phyloP scores from a whole-genome alignment of 2,113 vertebrate genomes.

The Macrotus californicus region DNA sequence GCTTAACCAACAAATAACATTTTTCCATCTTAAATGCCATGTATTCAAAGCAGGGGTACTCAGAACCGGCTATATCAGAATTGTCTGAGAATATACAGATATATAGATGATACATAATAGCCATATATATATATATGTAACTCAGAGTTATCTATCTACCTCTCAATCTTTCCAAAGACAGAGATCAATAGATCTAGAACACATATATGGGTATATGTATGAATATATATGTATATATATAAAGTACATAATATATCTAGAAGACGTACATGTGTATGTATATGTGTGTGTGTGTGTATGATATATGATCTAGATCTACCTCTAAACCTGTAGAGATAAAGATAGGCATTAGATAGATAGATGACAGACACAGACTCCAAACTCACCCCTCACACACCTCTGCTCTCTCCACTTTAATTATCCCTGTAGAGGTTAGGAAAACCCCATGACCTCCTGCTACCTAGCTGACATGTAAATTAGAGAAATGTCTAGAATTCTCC shows the following conservation, averaged over 20 bases:
- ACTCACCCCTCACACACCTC: background rate
- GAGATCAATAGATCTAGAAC: background rate
- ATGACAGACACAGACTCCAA: background rate
- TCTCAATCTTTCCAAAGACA: background rate
- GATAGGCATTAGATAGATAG: background rate
- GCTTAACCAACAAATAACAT: background rate
- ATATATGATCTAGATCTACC: background rate
- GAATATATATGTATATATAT: background rate
- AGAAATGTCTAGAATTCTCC: background rate
- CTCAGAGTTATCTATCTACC: background rate
- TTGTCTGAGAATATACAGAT: background rate
- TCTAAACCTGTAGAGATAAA: background rate
- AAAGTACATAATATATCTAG: background rate
- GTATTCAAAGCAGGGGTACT: background rate
- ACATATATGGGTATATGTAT: background rate
- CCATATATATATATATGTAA: background rate
- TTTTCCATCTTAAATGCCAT: background rate
- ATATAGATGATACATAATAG: background rate
- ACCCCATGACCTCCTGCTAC: background rate
- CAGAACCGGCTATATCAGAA: background rate
- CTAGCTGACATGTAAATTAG: background rate
- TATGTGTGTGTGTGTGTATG: background rate
- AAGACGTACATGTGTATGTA: background rate
- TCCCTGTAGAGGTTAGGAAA: background rate
- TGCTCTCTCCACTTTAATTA: background rate